phyloP scores from a whole-genome alignment of 2,888 invertebrate genomes.

The Tethea ocularis region DNA sequence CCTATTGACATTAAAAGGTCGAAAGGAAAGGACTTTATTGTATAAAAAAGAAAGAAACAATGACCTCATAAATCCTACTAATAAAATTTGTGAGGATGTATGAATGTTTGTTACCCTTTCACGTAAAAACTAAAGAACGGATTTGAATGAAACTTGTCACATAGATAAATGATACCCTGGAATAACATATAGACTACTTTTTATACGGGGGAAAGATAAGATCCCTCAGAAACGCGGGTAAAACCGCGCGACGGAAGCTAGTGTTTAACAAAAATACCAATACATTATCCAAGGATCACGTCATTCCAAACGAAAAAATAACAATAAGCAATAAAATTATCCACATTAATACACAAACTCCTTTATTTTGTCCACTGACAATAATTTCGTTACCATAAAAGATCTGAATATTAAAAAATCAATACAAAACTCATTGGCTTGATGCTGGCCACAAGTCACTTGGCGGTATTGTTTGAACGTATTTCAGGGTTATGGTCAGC shows the following conservation, averaged over 20 bases:
- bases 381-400: slow-evolving; percentile 32
- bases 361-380: slow-evolving; percentile 9
- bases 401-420: slow-evolving; percentile 56
- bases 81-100: too few species aligned
- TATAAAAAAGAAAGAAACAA: too few species aligned
- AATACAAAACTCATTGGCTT: slow-evolving; percentile 40
- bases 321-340: slow-evolving; percentile 31
- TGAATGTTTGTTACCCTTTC: too few species aligned
- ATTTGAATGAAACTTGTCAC: too few species aligned
- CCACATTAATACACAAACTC: slow-evolving; percentile 15
- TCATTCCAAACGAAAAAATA: slow-evolving; percentile 18
- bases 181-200: too few species aligned
- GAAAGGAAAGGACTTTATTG: too few species aligned
- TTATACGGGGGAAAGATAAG: too few species aligned
- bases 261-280: background rate
- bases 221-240: too few species aligned
- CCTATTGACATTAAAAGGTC: too few species aligned
- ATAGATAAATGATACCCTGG: too few species aligned
- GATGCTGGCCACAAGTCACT: slow-evolving; percentile 30
- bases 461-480: slow-evolving; percentile 17
- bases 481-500: slow-evolving; percentile 44
- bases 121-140: too few species aligned
- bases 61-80: too few species aligned
- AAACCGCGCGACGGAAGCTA: background rate
- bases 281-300: background rate